A percentile compares a stretch with the other conserved stretches of the same genome.
Conservation (phyloP, 2,113 vertebrate genomes). For the Choloepus hoffmanni region DNA sequence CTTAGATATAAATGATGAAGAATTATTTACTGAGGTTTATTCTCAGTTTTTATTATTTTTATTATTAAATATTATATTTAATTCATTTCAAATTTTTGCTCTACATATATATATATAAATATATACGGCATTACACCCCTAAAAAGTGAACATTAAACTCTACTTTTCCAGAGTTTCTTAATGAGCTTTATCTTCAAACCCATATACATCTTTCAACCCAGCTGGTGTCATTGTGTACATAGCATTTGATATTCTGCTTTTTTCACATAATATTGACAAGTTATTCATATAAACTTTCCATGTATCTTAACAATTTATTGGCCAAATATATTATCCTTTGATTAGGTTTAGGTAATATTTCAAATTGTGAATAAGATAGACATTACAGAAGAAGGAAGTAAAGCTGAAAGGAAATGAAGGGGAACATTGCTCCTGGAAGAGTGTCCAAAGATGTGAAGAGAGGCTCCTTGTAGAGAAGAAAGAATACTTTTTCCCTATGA, state of each 20-base stretch:
- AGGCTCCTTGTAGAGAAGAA: not conserved
- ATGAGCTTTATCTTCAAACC: not conserved
- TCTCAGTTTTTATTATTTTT: not conserved
- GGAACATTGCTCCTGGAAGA: not conserved
- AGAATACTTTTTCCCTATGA: not conserved
- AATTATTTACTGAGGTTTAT: not conserved
- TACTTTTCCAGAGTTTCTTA: slow-evolving; percentile 22
- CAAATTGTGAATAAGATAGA: not conserved
- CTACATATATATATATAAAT: not conserved
- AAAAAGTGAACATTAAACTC: not conserved
- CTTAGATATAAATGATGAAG: not conserved
- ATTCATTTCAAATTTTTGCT: slow-evolving; percentile 7
- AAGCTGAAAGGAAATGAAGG: not conserved
- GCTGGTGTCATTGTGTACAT: not conserved
- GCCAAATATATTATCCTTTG: not conserved
- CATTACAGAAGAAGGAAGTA: not conserved
- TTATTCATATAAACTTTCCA: not conserved
- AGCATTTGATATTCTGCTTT: slow-evolving; percentile 7
- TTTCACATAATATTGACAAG: not conserved
- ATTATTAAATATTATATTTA: slow-evolving; percentile 14
- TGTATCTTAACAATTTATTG: not conserved
- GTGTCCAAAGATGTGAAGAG: not conserved
- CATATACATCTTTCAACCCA: not conserved
- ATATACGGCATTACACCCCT: not conserved
- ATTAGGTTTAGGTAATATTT: slow-evolving; percentile 21